Conservation (phyloP, 2,113 vertebrate genomes). For the Atractosteus spatula region DNA sequence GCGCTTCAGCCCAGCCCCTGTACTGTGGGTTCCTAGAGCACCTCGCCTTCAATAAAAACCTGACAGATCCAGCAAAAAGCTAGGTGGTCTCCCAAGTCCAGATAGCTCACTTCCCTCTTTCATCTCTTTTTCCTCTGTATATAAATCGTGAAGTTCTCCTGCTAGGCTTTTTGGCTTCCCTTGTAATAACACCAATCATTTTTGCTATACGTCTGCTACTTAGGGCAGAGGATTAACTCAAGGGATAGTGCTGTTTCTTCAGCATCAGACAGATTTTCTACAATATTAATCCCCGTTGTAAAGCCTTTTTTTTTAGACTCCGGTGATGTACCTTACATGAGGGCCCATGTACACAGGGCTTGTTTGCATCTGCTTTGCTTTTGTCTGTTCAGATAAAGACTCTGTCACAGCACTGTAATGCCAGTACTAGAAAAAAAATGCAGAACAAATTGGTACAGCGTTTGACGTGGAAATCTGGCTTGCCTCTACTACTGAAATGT, state of each 20-base stretch:
- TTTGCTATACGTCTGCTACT: slow-evolving; percentile 50
- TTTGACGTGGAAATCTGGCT: no score
- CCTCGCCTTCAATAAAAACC: neutral
- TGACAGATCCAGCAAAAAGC: slow-evolving; percentile 9
- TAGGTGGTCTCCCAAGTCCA: slow-evolving; percentile 1
- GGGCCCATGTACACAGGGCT: no score
- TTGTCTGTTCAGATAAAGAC: no score
- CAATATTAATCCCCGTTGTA: slow-evolving; percentile 47
- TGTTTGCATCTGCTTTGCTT: no score
- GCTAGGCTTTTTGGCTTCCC: slow-evolving; percentile 5
- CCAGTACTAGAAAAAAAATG: no score
- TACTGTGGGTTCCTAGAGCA: slow-evolving; percentile 27
- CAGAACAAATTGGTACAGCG: no score
- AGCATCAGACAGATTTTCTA: slow-evolving; percentile 57
- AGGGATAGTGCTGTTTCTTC: slow-evolving; percentile 40
- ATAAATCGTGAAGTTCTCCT: slow-evolving; percentile 2
- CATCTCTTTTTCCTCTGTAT: neutral
- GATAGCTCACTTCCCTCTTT: neutral
- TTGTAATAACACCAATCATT: slow-evolving; percentile 36
- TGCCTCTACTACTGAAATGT: no score
- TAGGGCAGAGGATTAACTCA: slow-evolving; percentile 52
- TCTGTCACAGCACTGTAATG: no score
- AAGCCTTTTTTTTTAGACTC: slow-evolving; percentile 42
- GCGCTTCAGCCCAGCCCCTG: slow-evolving; percentile 32
- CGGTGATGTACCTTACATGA: slow-evolving; percentile 32